A percentile compares a stretch with the other conserved stretches of the same genome.
phyloP scores from a whole-genome alignment of 2,888 invertebrate species.

The Leptogaster cylindrica region DNA sequence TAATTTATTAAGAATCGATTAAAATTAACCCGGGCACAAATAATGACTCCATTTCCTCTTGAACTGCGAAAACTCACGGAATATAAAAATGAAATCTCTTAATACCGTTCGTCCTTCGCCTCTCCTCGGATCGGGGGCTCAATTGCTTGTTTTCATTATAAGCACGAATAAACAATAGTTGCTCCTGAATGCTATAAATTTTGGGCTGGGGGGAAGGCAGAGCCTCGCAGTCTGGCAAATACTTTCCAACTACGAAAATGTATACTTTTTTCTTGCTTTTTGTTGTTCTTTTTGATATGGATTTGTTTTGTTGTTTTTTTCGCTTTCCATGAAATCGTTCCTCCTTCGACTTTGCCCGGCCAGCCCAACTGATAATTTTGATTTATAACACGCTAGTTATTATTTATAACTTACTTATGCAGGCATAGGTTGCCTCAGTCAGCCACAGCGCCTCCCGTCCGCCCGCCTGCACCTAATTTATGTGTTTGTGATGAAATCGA shows the following conservation, averaged over 20 bases:
- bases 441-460: neutral
- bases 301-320: neutral
- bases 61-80: no score
- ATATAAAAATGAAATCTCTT: no score
- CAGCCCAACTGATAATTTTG: slow-evolving; percentile 58
- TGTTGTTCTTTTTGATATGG: neutral
- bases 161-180: slow-evolving; percentile 9
- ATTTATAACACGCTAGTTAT: slow-evolving; percentile 63
- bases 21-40: no score
- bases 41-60: no score
- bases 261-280: no score
- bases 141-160: neutral
- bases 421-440: slow-evolving; percentile 20
- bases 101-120: no score
- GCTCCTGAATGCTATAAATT: slow-evolving; percentile 16
- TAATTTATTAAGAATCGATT: no score
- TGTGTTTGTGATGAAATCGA: slow-evolving; percentile 41
- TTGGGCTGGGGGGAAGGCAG: slow-evolving; percentile 7
- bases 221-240: slow-evolving; percentile 19
- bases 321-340: slow-evolving; percentile 7
- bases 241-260: no score
- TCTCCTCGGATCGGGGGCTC: no score
- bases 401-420: slow-evolving; percentile 63
- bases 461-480: slow-evolving; percentile 24
- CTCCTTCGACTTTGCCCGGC: slow-evolving; percentile 15